Evolutionary conservation across 2,888 invertebrate genomes (phyloP), one percentile per base, ranked within the genome.

Genomic region (Drosophila putrida): DNA sequence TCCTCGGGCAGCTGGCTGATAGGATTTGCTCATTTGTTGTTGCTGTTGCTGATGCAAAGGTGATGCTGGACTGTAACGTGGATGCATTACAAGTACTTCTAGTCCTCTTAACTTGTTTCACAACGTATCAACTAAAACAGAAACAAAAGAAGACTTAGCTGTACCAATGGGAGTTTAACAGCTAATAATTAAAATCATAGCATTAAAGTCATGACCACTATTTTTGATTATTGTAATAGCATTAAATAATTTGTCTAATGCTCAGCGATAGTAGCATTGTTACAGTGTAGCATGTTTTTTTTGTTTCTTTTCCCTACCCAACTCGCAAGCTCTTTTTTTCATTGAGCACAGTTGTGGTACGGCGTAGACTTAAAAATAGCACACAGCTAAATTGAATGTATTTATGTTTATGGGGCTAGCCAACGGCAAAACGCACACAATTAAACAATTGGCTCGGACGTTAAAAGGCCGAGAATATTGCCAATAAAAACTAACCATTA

Each of bases 41-140:
- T 20, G 20, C 25, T 43, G 39, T 6, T 39, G 43, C 47, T 73
- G 80, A 31, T 82, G 78, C 46, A 62, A 75, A 35, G 88, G 81
- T 51, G 90, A 88, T 35, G 89, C 90, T 61, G 91, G 90, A 71
- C 91, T 91, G 64, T 90, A 91, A 38, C 91, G 87, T 71, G 88
- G 90, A 86, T 91, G 91, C 91, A 91, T 91, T 64, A 49, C 65
- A 54, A 64, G 41, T 47, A 33, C 11, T 49, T 28, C 5, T 36
- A 43, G 43, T 57, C 38, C 4, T 49, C 33, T n/a, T 2, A 54
- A 68, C 58, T 61, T 49, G 57, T 57, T 57, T 66, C 47, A 62
- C 61, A 47, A 44, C 54, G 36, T 53, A 60, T 60, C 10, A 63
- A 50, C 76, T 74, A 43, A 59, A 43, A 36, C 51, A 28, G 36